Evolutionary conservation across 1,140 invertebrate genomes (phyloP).

Genomic region (Heliothis virescens): DNA sequence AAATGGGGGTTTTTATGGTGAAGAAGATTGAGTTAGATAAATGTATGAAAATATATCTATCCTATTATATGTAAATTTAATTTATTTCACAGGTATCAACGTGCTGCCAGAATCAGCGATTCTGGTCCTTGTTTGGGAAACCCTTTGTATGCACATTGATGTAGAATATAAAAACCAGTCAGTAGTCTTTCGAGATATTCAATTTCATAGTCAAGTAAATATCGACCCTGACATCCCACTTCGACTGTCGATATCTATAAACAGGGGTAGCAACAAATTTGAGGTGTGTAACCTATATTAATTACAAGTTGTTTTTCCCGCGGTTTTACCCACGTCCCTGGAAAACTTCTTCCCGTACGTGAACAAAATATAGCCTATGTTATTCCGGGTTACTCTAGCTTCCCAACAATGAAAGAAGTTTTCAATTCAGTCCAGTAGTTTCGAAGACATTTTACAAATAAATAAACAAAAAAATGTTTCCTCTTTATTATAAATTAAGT

Average conservation of each 20-base stretch:
- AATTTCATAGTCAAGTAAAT: slow-evolving; percentile 45
- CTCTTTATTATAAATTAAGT: not conserved
- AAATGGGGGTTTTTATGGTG: too few species aligned
- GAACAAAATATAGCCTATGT: too few species aligned
- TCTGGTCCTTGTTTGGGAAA: slow-evolving; percentile 58
- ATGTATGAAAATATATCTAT: not conserved
- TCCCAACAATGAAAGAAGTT: too few species aligned
- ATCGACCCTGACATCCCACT: slow-evolving; percentile 41
- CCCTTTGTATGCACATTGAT: slow-evolving; percentile 54
- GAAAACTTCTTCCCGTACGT: too few species aligned
- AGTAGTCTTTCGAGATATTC: slow-evolving; percentile 53
- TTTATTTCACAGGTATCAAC: slow-evolving; percentile 46
- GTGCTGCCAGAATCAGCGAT: slow-evolving; percentile 58
- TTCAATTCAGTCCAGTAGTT: too few species aligned
- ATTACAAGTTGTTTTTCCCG: too few species aligned
- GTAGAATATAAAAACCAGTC: slow-evolving; percentile 49
- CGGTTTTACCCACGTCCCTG: too few species aligned
- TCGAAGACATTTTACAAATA: too few species aligned
- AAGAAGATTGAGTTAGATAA: too few species aligned
- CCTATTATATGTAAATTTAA: not conserved
- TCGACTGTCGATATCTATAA: slow-evolving; percentile 48
- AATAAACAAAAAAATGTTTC: too few species aligned
- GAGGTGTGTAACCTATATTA: slow-evolving; percentile 47
- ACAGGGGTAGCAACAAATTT: slow-evolving; percentile 57
- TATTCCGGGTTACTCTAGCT: too few species aligned